Evolutionary conservation across 2,113 vertebrate species (phyloP).

Genomic region (Xyrauchen texanus): DNA sequence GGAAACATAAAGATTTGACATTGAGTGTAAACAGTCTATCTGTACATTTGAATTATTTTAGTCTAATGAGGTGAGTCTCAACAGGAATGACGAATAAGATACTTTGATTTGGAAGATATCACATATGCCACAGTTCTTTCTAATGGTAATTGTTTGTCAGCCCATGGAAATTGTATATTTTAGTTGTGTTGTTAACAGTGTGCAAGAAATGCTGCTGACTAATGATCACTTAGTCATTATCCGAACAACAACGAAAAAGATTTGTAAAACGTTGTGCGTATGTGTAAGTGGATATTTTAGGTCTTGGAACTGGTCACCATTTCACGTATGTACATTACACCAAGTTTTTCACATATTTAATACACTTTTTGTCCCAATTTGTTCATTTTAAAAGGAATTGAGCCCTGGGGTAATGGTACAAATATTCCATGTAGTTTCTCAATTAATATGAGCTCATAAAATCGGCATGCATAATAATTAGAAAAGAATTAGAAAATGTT

Average conservation of each 20-base stretch:
- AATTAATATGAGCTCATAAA: too few species aligned
- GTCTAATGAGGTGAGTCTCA: constrained; percentile 47
- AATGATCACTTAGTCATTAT: background rate
- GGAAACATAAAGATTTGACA: constrained; percentile 28
- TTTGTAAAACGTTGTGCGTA: background rate
- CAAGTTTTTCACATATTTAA: too few species aligned
- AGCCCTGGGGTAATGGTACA: too few species aligned
- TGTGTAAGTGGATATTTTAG: too few species aligned
- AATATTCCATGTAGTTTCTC: too few species aligned
- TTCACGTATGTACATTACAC: too few species aligned
- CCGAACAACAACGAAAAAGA: background rate
- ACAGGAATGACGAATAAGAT: constrained; percentile 30
- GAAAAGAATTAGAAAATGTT: too few species aligned
- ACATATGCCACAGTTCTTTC: background rate
- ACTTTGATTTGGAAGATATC: constrained; percentile 25
- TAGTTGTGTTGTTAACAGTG: background rate
- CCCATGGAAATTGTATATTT: constrained; percentile 26
- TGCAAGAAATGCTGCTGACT: background rate
- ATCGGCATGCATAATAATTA: too few species aligned
- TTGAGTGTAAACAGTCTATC: constrained; percentile 25
- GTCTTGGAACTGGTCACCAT: too few species aligned
- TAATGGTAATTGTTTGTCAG: background rate
- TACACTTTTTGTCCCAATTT: too few species aligned
- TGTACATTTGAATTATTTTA: constrained; percentile 45
- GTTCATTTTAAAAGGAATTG: too few species aligned